Conservation (phyloP, 2,113 vertebrate species). For the Melanocharis versteri region DNA sequence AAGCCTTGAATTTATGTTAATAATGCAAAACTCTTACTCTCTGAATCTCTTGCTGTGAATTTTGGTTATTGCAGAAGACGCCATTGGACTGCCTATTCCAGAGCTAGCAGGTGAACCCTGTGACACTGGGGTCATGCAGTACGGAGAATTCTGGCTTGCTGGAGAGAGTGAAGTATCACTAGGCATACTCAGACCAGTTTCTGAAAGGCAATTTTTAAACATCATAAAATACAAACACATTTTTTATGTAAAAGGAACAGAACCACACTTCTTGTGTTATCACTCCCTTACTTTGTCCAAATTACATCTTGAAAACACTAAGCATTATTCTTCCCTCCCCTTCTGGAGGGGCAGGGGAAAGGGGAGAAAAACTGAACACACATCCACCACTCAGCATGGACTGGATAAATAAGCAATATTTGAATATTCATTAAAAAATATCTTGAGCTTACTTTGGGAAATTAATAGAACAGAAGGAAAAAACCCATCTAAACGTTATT, state of each 20-base stretch:
- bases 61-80: slow-evolving; percentile 93
- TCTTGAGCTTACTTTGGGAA: background rate
- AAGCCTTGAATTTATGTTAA: background rate
- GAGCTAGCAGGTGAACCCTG: slow-evolving; percentile 96
- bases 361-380: background rate
- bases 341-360: background rate
- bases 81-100: slow-evolving; percentile 97
- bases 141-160: slow-evolving; percentile 96
- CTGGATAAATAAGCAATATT: background rate
- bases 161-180: slow-evolving; percentile 95
- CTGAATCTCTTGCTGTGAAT: slow-evolving; percentile 98
- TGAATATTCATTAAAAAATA: background rate
- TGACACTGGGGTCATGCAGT: slow-evolving; percentile 97
- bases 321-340: background rate
- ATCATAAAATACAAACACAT: background rate
- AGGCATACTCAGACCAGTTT: slow-evolving; percentile 87
- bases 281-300: background rate
- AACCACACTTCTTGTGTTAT: background rate
- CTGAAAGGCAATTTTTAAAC: slow-evolving; percentile 53
- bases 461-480: background rate
- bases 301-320: background rate
- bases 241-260: background rate
- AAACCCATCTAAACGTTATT: background rate
- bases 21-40: slow-evolving; percentile 83
- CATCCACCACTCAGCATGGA: background rate